Conservation (phyloP, 2,888 invertebrate species). For the Shargacucullia verbasci region DNA sequence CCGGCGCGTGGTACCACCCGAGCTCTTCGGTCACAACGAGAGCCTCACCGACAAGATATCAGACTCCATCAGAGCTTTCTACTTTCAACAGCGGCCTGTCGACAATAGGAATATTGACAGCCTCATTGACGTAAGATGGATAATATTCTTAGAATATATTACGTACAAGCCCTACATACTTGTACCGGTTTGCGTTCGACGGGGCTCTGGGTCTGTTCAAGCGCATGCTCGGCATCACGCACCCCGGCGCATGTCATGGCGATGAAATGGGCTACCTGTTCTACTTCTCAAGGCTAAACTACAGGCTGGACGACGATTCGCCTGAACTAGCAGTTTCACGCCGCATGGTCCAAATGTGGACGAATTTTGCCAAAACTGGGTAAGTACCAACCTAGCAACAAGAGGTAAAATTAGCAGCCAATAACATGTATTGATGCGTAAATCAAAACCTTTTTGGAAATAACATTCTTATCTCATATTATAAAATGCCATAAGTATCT, state of each 20-base stretch:
- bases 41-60: slow-evolving; percentile 70
- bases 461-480: neutral
- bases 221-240: slow-evolving; percentile 89
- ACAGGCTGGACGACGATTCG: slow-evolving; percentile 89
- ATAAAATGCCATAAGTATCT: too few species aligned
- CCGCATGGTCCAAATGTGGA: slow-evolving; percentile 90
- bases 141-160: neutral
- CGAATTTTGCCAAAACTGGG: slow-evolving; percentile 91
- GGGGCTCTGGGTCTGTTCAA: slow-evolving; percentile 90
- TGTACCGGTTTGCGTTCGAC: slow-evolving; percentile 90
- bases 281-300: slow-evolving; percentile 90
- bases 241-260: slow-evolving; percentile 90
- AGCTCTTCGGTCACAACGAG: slow-evolving; percentile 78
- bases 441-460: too few species aligned
- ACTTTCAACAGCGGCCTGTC: slow-evolving; percentile 88
- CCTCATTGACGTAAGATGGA: slow-evolving; percentile 85
- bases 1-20: slow-evolving; percentile 88
- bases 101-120: slow-evolving; percentile 87
- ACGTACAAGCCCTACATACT: slow-evolving; percentile 87
- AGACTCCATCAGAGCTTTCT: slow-evolving; percentile 88
- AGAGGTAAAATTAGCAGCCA: too few species aligned
- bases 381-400: slow-evolving; percentile 57
- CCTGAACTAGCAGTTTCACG: slow-evolving; percentile 89
- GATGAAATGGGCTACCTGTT: slow-evolving; percentile 91
- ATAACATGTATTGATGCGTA: too few species aligned